Evolutionary conservation across 2,113 vertebrate species (phyloP), one percentile per base, ranked within the genome.

Genomic region (Laticauda laticaudata): DNA sequence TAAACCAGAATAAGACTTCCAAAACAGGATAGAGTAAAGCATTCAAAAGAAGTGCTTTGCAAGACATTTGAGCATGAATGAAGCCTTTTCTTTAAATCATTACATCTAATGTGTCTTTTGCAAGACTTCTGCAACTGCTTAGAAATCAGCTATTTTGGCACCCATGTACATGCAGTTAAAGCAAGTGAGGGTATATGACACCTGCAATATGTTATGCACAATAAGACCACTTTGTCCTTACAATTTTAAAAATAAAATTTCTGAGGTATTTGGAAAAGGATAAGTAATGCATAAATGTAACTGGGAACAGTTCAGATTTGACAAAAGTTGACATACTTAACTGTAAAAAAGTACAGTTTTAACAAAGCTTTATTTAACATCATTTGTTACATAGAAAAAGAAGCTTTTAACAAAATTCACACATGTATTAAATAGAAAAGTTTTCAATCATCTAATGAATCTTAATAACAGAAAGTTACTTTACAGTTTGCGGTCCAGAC

Each of bases 381-480:
- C 6, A 26, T 90, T 92, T 92, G 88, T 29, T 11, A 93, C 92
- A 29, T 94, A 24, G 29, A 95, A 59, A 92, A 87, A 0, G 90
- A 89, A 53, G 15, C 34, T n/a, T 56, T 75, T 39, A 94, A 4
- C 51, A 94, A 92, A 93, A 59, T 0, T 55, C 26, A 43, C 39
- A 56, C 45, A 89, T 92, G 48, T 2, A 51, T 92, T 23, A 90
- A 94, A 94, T 0, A 20, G 12, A 86, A 89, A 94, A 91, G 0
- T 1, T 12, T 91, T 21, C 88, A 95, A 95, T 93, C 34, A 1
- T 0, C 5, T 29, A 69, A 57, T 3, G 51, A 91, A 93, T 81
- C 55, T 94, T 89, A 93, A 89, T 29, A 69, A 57, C 55, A 69
- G 29, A 54, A 86, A 86, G 26, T 89, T 55, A 86, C 53, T 26